Conservation (phyloP, 2,797 vertebrate genomes). For the Typhlichthys subterraneus region DNA sequence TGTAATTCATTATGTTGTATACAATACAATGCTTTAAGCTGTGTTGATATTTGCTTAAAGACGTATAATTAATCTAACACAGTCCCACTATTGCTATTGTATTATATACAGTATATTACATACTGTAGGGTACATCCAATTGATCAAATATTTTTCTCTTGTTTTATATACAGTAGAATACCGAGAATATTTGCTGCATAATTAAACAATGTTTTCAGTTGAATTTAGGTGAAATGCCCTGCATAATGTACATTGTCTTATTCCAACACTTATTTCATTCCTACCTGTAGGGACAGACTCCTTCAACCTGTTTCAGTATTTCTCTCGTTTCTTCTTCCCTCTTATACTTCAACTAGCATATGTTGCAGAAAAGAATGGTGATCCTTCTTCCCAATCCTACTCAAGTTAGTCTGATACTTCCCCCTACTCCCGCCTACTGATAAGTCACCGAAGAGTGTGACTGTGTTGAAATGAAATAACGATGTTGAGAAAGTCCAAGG, state of each 20-base stretch:
- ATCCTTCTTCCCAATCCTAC: neutral
- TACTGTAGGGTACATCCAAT: no score
- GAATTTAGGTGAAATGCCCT: neutral
- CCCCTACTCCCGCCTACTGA: neutral
- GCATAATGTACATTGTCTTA: neutral
- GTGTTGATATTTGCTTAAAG: no score
- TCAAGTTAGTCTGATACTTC: neutral
- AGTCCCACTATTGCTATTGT: no score
- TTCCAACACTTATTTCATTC: slow-evolving; percentile 10
- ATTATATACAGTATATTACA: no score
- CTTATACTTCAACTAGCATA: slow-evolving; percentile 27
- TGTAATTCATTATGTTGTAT: no score
- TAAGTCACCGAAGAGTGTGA: neutral
- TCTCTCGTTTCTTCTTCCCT: slow-evolving; percentile 25
- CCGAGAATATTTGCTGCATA: no score
- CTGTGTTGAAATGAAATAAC: slow-evolving; percentile 6
- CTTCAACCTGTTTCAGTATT: slow-evolving; percentile 3
- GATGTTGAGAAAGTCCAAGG: neutral
- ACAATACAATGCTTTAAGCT: no score
- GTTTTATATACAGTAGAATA: no score
- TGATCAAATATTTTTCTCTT: no score
- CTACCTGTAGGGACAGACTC: slow-evolving; percentile 39
- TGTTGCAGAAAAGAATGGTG: slow-evolving; percentile 15
- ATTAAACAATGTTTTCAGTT: no score
- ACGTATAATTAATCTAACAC: no score